Evolutionary conservation across 2,797 vertebrate genomes (phyloP), one percentile per base, ranked within the genome.

Genomic region (Kryptopterus vitreolus): DNA sequence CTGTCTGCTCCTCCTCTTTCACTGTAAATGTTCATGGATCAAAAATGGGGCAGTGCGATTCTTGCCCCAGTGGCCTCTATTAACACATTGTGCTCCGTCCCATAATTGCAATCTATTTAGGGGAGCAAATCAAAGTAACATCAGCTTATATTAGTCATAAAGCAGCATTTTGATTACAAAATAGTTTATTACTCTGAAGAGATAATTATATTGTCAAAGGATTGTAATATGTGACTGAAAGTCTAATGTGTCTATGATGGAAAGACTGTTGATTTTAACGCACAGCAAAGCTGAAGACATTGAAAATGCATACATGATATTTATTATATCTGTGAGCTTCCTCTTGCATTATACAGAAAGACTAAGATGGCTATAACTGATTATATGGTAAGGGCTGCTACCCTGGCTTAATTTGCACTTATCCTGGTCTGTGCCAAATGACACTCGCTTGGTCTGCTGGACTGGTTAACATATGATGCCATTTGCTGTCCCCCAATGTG

Each of bases 381-480:
- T 66, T 63, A 80, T 62, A 80, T 26, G 53, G 57, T 70, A 82
- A 61, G 63, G 16, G 46, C 26, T 31, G 46, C 63, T 78, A 31
- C 22, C 48, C 58, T 46, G 38, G 50, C 72, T 62, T 84, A 80
- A 78, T 68, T 74, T 62, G 53, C 12, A 75, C 53, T 35, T 33
- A 82, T 58, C 69, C 75, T 50, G 43, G 35, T 75, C 75, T 63
- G 83, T 85, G 85, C 79, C 84, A 78, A 80, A 83, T 70, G 82
- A 74, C 79, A 80, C 78, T 81, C 55, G 59, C 88, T 84, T 85
- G 85, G 75, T 82, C 91, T 88, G 85, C 84, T 89, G 92, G 89
- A 92, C 92, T 85, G 85, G 90, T 87, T 89, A 94, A 88, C 93
- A 92, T 92, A 93, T 90, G 93, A 93, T 90, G 88, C 90, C 91